Evolutionary conservation across 2,797 vertebrate genomes (phyloP), one percentile per base, ranked within the genome.

Genomic region (Pyrocephalus nanus): DNA sequence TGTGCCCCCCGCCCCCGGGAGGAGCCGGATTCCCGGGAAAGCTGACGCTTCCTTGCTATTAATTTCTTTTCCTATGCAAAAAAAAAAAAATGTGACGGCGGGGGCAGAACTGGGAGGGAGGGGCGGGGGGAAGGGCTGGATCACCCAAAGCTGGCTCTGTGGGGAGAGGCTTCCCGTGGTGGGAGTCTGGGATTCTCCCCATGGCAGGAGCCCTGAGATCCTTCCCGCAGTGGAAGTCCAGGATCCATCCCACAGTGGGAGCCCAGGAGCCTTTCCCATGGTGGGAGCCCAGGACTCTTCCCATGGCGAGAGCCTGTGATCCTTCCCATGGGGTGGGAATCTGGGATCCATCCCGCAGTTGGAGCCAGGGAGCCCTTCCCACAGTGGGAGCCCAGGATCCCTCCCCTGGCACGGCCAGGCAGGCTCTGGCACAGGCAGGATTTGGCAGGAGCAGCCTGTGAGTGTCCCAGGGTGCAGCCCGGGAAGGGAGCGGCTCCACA

Each of bases 1-100:
- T 3, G 48, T 34, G 42, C 36, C 5, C 69, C n/a, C 80, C 36
- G 62, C 3, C 2, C 4, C 18, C 0, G 38, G 95, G 76, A 38
- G 42, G 15, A 43, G 23, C 27, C 15, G 13, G 74, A 50, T 15
- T 70, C 87, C 57, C 8, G 27, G 77, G 75, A 75, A 81, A 91
- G 69, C 27, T 23, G 18, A 19, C 8, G 86, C 85, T 84, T 88
- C 48, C 32, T 81, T 38, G 87, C 90, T 70, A 19, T 91, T 94
- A 20, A 45, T 75, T 36, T 64, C n/a, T 38, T 66, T 57, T 54
- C 90, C 90, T 91, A 91, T 86, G 90, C 90, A 91, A 86, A 79
- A 69, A 29, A 79, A 69, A 29, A 91, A 86, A 79, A 69, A 29
- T 12, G 88, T 42, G 66, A 90, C 60, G 11, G 92, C 2, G 4